Evolutionary conservation across 2,797 vertebrate genomes (phyloP).

Genomic region (Dallia pectoralis): DNA sequence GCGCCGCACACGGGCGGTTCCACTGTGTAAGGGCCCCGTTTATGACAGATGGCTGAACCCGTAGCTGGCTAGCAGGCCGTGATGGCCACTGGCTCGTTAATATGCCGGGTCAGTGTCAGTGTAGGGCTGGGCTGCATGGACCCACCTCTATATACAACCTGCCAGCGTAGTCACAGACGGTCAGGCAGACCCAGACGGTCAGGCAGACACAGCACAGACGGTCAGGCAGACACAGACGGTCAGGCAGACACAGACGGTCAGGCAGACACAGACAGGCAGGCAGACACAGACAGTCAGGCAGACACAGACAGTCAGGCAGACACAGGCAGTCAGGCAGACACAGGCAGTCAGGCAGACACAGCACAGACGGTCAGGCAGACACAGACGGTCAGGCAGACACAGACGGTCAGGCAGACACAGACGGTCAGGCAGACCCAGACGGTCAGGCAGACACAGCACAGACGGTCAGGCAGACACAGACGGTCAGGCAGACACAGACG

Average conservation of each 20-base stretch:
- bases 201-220: slow-evolving; percentile 19
- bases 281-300: slow-evolving; percentile 24
- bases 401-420: slow-evolving; percentile 12
- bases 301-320: not conserved
- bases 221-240: not conserved
- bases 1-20: slow-evolving; percentile 3
- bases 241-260: slow-evolving; percentile 17
- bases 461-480: not conserved
- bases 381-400: too few relatives aligned
- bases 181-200: not conserved
- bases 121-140: slow-evolving; percentile 6
- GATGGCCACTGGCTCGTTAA: slow-evolving; percentile 67
- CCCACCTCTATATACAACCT: slow-evolving; percentile 1
- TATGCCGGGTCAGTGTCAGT: slow-evolving; percentile 60
- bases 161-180: slow-evolving; percentile 28
- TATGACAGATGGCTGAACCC: slow-evolving; percentile 63
- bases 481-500: slow-evolving; percentile 18
- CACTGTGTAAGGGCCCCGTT: slow-evolving; percentile 56
- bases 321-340: too few relatives aligned
- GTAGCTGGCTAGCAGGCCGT: slow-evolving; percentile 60
- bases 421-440: not conserved
- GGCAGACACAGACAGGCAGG: not conserved
- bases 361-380: too few relatives aligned
- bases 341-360: not conserved
- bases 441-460: slow-evolving; percentile 20